Percentiles rank a stretch among this genome's conserved stretches.
These are phyloP conservation scores for Ptychobarbus kaznakovi DNA, from an alignment of 2,797 vertebrate genomes.

Conservation along the genomic window DNA sequence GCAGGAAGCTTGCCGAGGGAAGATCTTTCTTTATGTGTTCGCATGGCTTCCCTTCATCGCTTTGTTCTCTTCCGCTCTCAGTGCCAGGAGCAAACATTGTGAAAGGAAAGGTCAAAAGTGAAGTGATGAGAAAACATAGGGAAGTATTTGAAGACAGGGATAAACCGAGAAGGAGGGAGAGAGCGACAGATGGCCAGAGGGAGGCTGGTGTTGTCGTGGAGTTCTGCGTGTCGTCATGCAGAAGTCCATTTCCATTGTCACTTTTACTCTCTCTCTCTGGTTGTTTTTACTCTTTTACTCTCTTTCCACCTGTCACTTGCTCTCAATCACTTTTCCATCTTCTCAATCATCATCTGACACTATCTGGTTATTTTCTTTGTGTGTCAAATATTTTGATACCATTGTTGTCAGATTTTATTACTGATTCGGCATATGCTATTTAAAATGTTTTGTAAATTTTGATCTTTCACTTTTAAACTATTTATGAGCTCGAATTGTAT, in stretches of 20 bases:
- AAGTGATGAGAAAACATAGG: conserved; percentile 2
- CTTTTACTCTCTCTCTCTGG: neutral
- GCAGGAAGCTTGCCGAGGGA: neutral
- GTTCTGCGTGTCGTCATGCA: conserved; percentile 42
- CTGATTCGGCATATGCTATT: no score
- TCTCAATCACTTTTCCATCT: conserved; percentile 6
- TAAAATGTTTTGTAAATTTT: no score
- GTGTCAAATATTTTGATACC: no score
- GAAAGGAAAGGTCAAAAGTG: conserved; percentile 29
- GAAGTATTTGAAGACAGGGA: conserved; percentile 32
- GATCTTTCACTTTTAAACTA: no score
- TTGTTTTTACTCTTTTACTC: conserved; percentile 1
- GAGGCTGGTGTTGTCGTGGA: conserved; percentile 48
- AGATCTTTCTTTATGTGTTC: conserved; percentile 1
- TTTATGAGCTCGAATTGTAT: no score
- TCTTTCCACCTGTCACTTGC: conserved; percentile 10
- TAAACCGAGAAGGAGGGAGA: conserved; percentile 19
- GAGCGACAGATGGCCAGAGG: conserved; percentile 59
- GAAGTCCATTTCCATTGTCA: conserved; percentile 48
- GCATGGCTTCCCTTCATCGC: neutral
- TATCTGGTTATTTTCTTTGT: neutral
- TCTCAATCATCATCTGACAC: neutral
- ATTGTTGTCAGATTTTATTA: no score
- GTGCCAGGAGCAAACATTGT: conserved; percentile 21
- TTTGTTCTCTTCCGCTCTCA: neutral